Percentiles rank a stretch among this genome's conserved stretches.
These are phyloP conservation scores for Drosophila lini DNA, from an alignment of 1,140 invertebrate species.

Conservation along the genomic window DNA sequence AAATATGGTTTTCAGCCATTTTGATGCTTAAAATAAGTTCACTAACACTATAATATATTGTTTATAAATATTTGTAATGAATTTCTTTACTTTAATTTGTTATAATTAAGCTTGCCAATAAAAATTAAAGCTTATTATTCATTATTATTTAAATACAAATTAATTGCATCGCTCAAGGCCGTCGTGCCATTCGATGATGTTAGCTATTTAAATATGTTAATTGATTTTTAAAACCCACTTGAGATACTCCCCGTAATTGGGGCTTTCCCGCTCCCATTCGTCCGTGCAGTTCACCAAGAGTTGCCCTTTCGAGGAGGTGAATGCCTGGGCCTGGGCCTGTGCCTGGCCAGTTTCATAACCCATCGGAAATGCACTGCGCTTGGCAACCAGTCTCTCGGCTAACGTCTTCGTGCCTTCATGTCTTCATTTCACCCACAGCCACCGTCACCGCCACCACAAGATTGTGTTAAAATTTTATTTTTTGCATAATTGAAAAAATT, in stretches of 20 bases:
- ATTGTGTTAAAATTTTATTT: constrained; percentile 56
- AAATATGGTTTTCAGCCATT: neutral
- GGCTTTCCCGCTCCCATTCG: neutral
- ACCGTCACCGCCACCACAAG: constrained; percentile 33
- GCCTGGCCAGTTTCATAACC: constrained; percentile 36
- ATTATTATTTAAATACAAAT: too few species aligned
- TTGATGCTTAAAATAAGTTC: neutral
- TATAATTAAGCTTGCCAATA: neutral
- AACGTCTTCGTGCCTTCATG: constrained; percentile 36
- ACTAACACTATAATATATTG: neutral
- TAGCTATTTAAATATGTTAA: constrained; percentile 1
- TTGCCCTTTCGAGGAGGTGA: constrained; percentile 37
- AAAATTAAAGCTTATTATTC: too few species aligned
- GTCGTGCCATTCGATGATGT: too few species aligned
- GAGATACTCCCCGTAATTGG: constrained; percentile 4
- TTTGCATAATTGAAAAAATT: constrained; percentile 73
- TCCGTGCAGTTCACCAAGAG: neutral
- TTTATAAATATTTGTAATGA: neutral
- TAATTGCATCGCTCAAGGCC: neutral
- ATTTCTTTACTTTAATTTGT: neutral
- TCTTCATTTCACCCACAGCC: constrained; percentile 25
- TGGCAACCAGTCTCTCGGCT: constrained; percentile 12
- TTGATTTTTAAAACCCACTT: constrained; percentile 1
- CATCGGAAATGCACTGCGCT: constrained; percentile 12
- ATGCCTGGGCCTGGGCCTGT: constrained; percentile 11